Percentiles rank a stretch among this genome's conserved stretches.
phyloP scores from a whole-genome alignment of 2,113 vertebrate species.

The Gymnocephalus cernua region DNA sequence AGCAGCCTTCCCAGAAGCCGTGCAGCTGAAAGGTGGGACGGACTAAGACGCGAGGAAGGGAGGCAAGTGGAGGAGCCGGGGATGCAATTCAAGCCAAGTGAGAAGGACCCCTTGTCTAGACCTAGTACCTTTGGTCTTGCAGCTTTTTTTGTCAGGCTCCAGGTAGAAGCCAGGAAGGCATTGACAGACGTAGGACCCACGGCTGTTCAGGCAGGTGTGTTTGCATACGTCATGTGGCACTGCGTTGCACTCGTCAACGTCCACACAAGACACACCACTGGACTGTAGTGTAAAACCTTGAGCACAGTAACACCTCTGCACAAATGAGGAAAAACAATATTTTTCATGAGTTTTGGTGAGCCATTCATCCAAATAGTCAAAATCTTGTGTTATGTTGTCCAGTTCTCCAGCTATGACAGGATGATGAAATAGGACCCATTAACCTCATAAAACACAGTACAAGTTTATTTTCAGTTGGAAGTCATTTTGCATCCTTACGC shows the following conservation, averaged over 20 bases:
- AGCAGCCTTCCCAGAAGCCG: too few relatives aligned
- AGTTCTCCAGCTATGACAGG: neutral
- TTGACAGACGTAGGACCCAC: slow-evolving; percentile 86
- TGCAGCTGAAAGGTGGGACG: too few relatives aligned
- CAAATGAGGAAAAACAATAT: neutral
- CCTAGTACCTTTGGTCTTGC: slow-evolving; percentile 88
- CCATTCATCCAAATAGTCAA: neutral
- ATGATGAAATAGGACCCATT: neutral
- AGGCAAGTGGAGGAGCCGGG: too few relatives aligned
- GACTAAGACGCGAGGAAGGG: too few relatives aligned
- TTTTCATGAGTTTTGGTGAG: neutral
- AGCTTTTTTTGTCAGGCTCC: slow-evolving; percentile 86
- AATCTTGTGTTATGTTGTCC: neutral
- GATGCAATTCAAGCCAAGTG: too few relatives aligned
- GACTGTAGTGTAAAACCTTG: slow-evolving; percentile 82
- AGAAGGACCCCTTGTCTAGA: neutral
- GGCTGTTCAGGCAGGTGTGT: slow-evolving; percentile 88
- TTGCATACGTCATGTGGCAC: slow-evolving; percentile 80
- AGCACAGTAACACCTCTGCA: slow-evolving; percentile 88
- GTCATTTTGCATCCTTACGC: too few relatives aligned
- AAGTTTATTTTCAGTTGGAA: too few relatives aligned
- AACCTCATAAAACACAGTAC: too few relatives aligned
- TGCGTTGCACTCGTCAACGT: slow-evolving; percentile 87
- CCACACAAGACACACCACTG: slow-evolving; percentile 79
- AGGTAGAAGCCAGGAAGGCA: slow-evolving; percentile 89